A percentile compares a stretch with the other conserved stretches of the same genome.
Evolutionary conservation across 2,888 invertebrate genomes (phyloP).

Genomic region (Euproctis similis): DNA sequence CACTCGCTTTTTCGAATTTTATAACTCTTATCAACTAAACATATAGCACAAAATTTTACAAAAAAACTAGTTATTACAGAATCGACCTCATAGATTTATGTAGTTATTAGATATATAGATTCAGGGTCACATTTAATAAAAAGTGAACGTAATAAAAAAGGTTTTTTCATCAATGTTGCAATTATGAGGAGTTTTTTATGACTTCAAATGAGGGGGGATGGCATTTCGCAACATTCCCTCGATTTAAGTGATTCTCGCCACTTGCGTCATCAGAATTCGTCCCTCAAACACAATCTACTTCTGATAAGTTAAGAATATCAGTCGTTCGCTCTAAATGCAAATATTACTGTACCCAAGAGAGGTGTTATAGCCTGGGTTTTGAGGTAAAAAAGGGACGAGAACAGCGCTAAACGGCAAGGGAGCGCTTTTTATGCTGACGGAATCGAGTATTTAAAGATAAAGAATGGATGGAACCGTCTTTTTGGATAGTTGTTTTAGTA

Average conservation of each 20-base stretch:
- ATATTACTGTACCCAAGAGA: slow-evolving; percentile 69
- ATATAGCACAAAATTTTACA: no score
- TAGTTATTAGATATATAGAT: no score
- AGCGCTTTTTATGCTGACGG: slow-evolving; percentile 64
- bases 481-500: slow-evolving; percentile 40
- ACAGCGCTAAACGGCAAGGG: slow-evolving; percentile 66
- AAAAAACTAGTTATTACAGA: no score
- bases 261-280: slow-evolving; percentile 56
- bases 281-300: slow-evolving; percentile 65
- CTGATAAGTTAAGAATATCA: slow-evolving; percentile 72
- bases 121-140: no score
- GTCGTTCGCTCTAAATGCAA: slow-evolving; percentile 74
- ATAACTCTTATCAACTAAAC: no score
- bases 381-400: slow-evolving; percentile 67
- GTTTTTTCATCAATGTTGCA: background rate
- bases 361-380: slow-evolving; percentile 68
- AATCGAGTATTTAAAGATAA: slow-evolving; percentile 65
- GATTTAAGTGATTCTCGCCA: slow-evolving; percentile 38
- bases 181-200: slow-evolving; percentile 26
- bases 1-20: no score
- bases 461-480: slow-evolving; percentile 55
- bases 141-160: no score
- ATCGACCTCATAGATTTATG: no score
- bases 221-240: slow-evolving; percentile 15
- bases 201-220: slow-evolving; percentile 28